phyloP scores from a whole-genome alignment of 2,113 vertebrate genomes.

The Rallus limicola region DNA sequence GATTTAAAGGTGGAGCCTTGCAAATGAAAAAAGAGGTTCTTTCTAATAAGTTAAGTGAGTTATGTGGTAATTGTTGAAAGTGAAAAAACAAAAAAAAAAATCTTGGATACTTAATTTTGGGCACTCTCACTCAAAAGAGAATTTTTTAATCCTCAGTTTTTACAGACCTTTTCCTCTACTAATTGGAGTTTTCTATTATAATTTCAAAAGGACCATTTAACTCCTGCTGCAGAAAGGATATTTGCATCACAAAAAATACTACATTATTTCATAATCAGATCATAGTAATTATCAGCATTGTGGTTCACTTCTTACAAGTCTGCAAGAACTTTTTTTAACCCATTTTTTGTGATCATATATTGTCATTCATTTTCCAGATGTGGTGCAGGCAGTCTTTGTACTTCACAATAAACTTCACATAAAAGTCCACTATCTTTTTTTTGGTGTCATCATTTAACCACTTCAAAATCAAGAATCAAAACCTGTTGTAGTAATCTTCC shows the following conservation, averaged over 20 bases:
- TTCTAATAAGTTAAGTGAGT: background rate
- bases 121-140: background rate
- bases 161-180: background rate
- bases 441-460: background rate
- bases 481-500: background rate
- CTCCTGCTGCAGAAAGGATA: background rate
- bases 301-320: background rate
- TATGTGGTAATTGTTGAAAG: background rate
- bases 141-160: background rate
- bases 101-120: background rate
- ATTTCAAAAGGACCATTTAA: background rate
- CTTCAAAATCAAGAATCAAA: background rate
- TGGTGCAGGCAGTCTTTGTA: background rate
- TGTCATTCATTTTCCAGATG: background rate
- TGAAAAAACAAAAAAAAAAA: no score
- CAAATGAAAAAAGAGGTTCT: background rate
- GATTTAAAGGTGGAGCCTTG: background rate
- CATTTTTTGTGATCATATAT: background rate
- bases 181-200: background rate
- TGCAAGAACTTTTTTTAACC: background rate
- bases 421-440: background rate
- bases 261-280: background rate
- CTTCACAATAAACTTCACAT: background rate
- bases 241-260: background rate
- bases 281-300: background rate